Percentiles rank a stretch among this genome's conserved stretches.
Conservation (phyloP, 2,797 vertebrate genomes). For the Rhinogobio ventralis region DNA sequence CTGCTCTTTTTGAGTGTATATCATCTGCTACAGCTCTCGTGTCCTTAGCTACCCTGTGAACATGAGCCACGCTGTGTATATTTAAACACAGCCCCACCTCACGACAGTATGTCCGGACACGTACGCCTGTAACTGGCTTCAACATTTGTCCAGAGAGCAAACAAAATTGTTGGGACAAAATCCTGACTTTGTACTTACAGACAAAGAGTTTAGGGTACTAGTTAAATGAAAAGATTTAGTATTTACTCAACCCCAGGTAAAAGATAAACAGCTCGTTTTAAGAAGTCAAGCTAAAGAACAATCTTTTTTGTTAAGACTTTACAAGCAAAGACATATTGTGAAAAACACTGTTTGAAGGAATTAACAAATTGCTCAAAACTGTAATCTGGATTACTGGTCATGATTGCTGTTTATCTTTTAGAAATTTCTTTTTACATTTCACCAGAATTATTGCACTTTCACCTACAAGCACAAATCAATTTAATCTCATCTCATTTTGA, state of each 20-base stretch:
- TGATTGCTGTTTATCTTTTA: not conserved
- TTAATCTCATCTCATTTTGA: not conserved
- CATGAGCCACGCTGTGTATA: slow-evolving; percentile 1
- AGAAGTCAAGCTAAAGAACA: not conserved
- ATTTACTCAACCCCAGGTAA: not conserved
- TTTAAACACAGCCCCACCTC: slow-evolving; percentile 47
- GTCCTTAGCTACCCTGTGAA: not conserved
- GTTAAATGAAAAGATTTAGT: not conserved
- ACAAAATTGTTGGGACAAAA: not conserved
- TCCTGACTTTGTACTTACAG: slow-evolving; percentile 1
- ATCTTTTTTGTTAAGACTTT: not conserved
- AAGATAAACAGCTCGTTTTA: not conserved
- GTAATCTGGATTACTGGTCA: not conserved
- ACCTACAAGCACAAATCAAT: not conserved
- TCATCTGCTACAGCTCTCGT: not conserved
- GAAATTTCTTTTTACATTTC: not conserved
- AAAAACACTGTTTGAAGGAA: not conserved
- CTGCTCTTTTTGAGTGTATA: not conserved
- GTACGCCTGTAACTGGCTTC: not conserved
- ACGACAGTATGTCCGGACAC: slow-evolving; percentile 29
- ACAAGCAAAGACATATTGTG: not conserved
- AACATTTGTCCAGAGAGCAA: slow-evolving; percentile 26
- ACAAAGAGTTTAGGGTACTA: not conserved
- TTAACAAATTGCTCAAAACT: not conserved
- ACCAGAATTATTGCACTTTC: not conserved